phyloP scores from a whole-genome alignment of 2,888 invertebrate species.

The Meiosimyza platycephala region DNA sequence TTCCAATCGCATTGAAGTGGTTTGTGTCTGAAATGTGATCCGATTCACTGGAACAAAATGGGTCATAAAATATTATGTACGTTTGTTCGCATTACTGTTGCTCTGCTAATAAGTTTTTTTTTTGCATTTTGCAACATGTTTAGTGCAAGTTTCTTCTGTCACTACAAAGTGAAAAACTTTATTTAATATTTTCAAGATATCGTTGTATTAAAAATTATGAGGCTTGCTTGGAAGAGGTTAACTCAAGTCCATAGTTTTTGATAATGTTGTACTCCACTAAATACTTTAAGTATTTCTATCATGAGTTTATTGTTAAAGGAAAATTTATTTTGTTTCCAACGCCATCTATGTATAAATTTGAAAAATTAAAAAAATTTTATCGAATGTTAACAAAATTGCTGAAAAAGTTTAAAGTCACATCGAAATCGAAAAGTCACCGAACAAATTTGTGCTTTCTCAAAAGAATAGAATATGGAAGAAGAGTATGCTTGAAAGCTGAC shows the following conservation, averaged over 20 bases:
- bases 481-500: no score
- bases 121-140: neutral
- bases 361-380: no score
- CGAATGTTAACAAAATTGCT: no score
- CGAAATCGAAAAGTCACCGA: no score
- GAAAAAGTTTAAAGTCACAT: no score
- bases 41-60: neutral
- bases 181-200: neutral
- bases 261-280: neutral
- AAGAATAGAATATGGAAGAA: no score
- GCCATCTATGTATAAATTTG: no score
- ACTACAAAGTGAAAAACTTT: no score
- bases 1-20: neutral
- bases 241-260: neutral
- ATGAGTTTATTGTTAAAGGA: neutral
- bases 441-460: no score
- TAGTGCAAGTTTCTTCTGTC: no score
- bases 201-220: neutral
- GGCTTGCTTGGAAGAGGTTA: neutral
- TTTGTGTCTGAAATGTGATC: neutral
- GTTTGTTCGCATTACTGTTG: neutral
- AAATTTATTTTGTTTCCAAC: no score
- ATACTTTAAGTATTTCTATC: neutral
- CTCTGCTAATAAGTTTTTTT: neutral
- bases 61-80: constrained; percentile 9